These are phyloP conservation scores for Lepas anatifera DNA, from an alignment of 2,888 invertebrate genomes.

Conservation along the genomic window DNA sequence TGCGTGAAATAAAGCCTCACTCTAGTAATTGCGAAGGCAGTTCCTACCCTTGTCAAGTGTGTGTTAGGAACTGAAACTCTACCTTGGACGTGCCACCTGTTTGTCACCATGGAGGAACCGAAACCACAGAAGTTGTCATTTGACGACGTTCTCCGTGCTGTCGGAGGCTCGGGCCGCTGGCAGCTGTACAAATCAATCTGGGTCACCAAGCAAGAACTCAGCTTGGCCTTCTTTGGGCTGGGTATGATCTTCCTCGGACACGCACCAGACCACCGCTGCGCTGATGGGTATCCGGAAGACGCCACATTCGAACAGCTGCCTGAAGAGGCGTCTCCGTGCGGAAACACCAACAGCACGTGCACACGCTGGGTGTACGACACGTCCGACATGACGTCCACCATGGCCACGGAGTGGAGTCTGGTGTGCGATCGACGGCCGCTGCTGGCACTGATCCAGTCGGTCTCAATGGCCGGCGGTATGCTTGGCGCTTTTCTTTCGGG, in stretches of 20 bases:
- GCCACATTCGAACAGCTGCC: not conserved
- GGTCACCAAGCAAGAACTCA: not conserved
- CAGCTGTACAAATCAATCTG: conserved; percentile 14
- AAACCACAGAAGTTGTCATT: no score
- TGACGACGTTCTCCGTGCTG: conserved; percentile 16
- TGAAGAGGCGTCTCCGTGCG: not conserved
- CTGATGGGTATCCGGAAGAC: conserved; percentile 7
- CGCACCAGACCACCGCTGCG: conserved; percentile 14
- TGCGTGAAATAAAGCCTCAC: no score
- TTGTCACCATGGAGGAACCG: no score
- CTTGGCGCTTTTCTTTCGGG: conserved; percentile 24
- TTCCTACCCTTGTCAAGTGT: no score
- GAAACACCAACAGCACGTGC: conserved; percentile 12
- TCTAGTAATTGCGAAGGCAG: no score
- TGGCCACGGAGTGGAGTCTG: conserved; percentile 23
- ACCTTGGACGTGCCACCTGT: no score
- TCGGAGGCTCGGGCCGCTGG: conserved; percentile 17
- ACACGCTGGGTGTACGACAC: conserved; percentile 18
- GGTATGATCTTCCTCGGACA: conserved; percentile 15
- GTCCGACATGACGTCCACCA: conserved; percentile 16
- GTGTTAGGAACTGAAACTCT: no score
- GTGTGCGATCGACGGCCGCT: conserved; percentile 21
- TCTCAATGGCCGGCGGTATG: conserved; percentile 24
- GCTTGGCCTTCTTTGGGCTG: not conserved
- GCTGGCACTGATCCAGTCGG: conserved; percentile 22